These are phyloP conservation scores for Pavo muticus DNA, from an alignment of 2,113 vertebrate species.

Conservation along the genomic window DNA sequence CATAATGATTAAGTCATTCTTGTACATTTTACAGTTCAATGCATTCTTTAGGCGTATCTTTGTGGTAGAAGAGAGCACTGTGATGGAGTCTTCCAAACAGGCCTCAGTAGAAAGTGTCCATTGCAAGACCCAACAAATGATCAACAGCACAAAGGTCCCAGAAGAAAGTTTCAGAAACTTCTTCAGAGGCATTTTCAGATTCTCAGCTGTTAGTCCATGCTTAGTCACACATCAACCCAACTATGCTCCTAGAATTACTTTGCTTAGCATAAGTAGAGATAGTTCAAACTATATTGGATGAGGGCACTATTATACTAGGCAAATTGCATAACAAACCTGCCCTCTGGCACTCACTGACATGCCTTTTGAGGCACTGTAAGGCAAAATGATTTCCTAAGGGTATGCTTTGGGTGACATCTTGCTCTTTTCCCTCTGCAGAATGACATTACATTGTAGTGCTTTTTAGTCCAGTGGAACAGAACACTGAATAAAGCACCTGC, in stretches of 20 bases:
- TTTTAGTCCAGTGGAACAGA: background rate
- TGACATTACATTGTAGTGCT: background rate
- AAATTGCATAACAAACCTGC: background rate
- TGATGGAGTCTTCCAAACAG: background rate
- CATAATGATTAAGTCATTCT: background rate
- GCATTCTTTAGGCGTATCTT: background rate
- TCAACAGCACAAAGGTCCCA: background rate
- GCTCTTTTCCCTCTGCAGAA: background rate
- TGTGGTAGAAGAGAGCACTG: background rate
- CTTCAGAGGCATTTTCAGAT: background rate
- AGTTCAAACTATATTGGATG: background rate
- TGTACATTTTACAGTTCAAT: background rate
- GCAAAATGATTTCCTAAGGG: slow-evolving; percentile 32
- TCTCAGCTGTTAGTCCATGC: background rate
- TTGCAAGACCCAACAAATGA: background rate
- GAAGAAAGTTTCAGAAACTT: background rate
- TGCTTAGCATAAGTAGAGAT: background rate
- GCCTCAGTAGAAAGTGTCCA: background rate
- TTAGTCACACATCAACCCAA: rapidly evolving
- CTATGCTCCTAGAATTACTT: background rate
- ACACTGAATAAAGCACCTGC: background rate
- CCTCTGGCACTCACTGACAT: background rate
- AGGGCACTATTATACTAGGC: background rate
- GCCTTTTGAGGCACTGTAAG: background rate
- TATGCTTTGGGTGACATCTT: background rate